A percentile compares a stretch with the other conserved stretches of the same genome.
Conservation (phyloP, 1,140 invertebrate genomes). For the Camponotus vicinus region DNA sequence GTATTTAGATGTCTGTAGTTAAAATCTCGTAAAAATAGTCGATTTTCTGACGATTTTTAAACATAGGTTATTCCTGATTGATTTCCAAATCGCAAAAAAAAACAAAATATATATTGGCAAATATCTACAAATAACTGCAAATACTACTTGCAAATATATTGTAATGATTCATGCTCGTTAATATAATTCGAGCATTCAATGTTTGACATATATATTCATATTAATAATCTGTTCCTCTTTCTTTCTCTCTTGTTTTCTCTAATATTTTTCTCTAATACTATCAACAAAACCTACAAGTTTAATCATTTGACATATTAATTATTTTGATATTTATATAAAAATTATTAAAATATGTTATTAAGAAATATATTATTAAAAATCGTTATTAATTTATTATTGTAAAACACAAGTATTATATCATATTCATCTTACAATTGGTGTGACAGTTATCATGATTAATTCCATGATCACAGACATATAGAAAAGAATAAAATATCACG, state of each 20-base stretch:
- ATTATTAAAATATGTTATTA: too few relatives aligned
- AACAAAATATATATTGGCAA: neutral
- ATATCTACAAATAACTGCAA: neutral
- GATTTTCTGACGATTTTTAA: conserved; percentile 1
- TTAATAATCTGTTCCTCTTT: too few relatives aligned
- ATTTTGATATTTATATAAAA: too few relatives aligned
- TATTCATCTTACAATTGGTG: neutral
- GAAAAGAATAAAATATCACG: neutral
- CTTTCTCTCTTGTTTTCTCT: too few relatives aligned
- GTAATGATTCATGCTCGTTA: neutral
- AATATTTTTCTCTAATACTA: too few relatives aligned
- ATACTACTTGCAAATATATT: neutral
- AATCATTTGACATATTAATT: too few relatives aligned
- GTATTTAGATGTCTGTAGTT: conserved; percentile 20
- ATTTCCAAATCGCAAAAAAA: neutral
- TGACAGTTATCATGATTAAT: neutral
- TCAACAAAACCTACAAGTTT: too few relatives aligned
- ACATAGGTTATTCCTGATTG: neutral
- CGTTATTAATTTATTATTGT: neutral
- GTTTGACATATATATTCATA: too few relatives aligned
- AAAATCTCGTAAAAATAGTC: conserved; percentile 18
- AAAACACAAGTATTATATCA: neutral
- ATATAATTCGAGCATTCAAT: neutral
- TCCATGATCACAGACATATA: neutral
- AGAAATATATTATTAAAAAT: neutral